Evolutionary conservation across 2,888 invertebrate species (phyloP).

Genomic region (Drosophila anomalata): DNA sequence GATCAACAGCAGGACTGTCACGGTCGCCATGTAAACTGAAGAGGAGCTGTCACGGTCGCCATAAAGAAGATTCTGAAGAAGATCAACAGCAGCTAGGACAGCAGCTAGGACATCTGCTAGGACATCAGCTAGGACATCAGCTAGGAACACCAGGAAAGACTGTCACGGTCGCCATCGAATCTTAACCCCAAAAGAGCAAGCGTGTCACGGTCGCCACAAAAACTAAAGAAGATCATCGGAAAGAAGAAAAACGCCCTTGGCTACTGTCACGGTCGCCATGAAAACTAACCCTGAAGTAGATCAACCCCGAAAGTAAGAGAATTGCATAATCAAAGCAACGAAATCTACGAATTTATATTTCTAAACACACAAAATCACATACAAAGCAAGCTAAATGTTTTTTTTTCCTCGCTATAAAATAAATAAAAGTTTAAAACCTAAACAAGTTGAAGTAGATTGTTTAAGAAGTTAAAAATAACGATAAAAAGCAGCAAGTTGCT

Average conservation of each 20-base stretch:
- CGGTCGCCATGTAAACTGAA: background rate
- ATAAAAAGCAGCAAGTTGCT: background rate
- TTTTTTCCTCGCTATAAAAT: conserved; percentile 53
- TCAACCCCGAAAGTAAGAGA: conserved; percentile 8
- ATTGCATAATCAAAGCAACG: conserved; percentile 30
- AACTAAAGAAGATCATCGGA: no score
- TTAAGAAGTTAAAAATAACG: background rate
- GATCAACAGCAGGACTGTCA: background rate
- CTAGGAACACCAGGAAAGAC: no score
- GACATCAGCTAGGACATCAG: no score
- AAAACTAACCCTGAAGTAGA: background rate
- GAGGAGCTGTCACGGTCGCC: background rate
- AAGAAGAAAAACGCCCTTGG: background rate
- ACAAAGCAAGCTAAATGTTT: conserved; percentile 18
- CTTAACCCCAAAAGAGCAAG: no score
- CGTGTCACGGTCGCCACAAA: no score
- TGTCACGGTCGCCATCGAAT: no score
- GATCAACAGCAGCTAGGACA: background rate
- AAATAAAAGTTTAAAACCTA: conserved; percentile 36
- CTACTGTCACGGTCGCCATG: no score
- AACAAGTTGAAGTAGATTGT: background rate
- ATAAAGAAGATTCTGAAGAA: background rate
- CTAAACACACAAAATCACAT: conserved; percentile 26
- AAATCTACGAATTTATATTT: conserved; percentile 63
- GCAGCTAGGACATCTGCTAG: no score